Base-by-base conservation (phyloP, 2,113 vertebrate species). In the Labeo catla region DNA sequence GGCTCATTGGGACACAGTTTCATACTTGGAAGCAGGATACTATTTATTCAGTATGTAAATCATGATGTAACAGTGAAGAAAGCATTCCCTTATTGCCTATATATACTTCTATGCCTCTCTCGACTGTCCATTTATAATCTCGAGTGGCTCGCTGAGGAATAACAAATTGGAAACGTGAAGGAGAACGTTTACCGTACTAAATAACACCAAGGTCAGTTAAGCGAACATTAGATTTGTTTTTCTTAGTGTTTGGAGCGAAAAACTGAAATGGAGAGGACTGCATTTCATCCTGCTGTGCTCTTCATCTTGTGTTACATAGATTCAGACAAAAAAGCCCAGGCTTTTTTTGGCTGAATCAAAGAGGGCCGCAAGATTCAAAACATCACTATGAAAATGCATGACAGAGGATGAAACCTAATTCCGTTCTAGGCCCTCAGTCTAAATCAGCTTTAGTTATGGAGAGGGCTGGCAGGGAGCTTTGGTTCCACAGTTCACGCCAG, bases 401-500 rank as follows among this genome's bases (percentile, higher is more conserved):
- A 72, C 87, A 84, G 74, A 47, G 68, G 61, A 81, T 84, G 78
- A 89, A 87, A 89, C 49, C 82, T 77, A 87, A 87, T 70, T 61
- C 28, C 16, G 47, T 81, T 68, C 73, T 47, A 72, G 81, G 77
- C 54, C 39, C 84, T 84, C 78, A 52, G 63, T 82, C 59, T 83
- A 63, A 57, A 61, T 86, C 74, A 83, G 74, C 84, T 86, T 83
- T 86, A 86, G 86, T 73, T 87, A 50, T 87, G 84, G 86, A 87
- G 86, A 84, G 85, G 45, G 79, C 59, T 89, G 86, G 88, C 86
- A 87, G 49, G 34, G 45, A 57, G 72, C 76, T 84, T 28, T 82
- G 83, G 63, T 85, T 87, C 86, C 79, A 87, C 72, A 87, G 83
- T 84, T 87, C 83, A 86, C 68, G 78, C 66, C 84, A 78, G 86